A percentile compares a stretch with the other conserved stretches of the same genome.
These are phyloP conservation scores for Podargus strigoides DNA, from an alignment of 2,797 vertebrate genomes.

Conservation along the genomic window DNA sequence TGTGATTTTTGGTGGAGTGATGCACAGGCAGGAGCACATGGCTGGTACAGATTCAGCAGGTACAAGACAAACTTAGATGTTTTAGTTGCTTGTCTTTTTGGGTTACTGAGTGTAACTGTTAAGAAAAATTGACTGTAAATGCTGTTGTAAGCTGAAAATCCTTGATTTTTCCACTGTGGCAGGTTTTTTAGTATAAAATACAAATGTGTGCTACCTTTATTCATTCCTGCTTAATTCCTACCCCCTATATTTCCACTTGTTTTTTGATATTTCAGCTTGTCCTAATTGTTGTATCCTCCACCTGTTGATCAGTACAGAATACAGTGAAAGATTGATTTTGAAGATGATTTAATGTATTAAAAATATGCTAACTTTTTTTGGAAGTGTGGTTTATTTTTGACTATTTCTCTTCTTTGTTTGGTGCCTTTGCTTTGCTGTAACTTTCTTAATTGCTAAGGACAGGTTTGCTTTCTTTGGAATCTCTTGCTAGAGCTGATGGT, in stretches of 20 bases:
- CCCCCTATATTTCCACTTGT: fast-evolving
- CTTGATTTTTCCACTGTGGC: background rate
- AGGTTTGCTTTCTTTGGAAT: background rate
- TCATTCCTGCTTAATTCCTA: background rate
- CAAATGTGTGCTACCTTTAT: background rate
- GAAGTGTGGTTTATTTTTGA: background rate
- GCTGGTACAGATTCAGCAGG: background rate
- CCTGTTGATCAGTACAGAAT: background rate
- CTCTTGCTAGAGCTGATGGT: background rate
- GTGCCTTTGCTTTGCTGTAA: background rate
- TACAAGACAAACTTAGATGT: background rate
- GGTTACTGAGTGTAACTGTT: background rate
- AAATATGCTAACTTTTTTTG: background rate
- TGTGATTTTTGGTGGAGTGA: background rate
- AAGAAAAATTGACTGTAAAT: background rate
- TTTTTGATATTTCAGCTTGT: background rate
- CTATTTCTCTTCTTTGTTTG: background rate
- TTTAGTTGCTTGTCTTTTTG: background rate
- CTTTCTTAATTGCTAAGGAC: background rate
- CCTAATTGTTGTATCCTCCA: background rate
- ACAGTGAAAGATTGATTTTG: background rate
- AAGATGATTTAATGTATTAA: background rate
- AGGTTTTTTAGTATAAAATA: background rate
- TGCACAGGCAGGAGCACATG: background rate
- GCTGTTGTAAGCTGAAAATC: background rate